A percentile compares a stretch with the other conserved stretches of the same genome.
These are phyloP conservation scores for Phataginus tetradactyla DNA, from an alignment of 2,797 vertebrate genomes.

Conservation along the genomic window DNA sequence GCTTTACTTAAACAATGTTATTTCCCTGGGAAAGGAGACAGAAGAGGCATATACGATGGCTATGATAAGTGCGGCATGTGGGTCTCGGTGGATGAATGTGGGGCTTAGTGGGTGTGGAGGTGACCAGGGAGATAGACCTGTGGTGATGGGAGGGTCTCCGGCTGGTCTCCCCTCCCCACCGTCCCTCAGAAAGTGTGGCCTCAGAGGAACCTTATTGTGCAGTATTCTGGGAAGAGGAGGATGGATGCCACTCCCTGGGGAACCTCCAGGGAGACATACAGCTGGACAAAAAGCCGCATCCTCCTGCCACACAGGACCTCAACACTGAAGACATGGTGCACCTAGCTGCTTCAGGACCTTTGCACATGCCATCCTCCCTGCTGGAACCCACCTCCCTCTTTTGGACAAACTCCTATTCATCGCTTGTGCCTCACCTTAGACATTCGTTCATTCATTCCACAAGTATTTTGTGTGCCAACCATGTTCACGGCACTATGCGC, in stretches of 20 bases:
- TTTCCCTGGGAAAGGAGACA: constrained; percentile 61
- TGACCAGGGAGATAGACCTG: not conserved
- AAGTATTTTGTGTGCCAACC: not conserved
- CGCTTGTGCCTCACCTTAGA: not conserved
- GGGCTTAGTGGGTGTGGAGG: not conserved
- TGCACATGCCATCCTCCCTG: not conserved
- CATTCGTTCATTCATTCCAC: not conserved
- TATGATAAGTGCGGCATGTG: constrained; percentile 61
- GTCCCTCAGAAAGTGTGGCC: not conserved
- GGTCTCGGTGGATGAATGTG: constrained; percentile 65
- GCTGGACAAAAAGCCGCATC: not conserved
- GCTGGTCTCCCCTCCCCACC: too few relatives aligned
- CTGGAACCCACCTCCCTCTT: not conserved
- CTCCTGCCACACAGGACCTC: not conserved
- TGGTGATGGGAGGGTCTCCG: not conserved
- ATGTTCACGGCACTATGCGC: not conserved
- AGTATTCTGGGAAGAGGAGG: not conserved
- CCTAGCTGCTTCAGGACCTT: not conserved
- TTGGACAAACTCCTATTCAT: not conserved
- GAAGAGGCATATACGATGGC: constrained; percentile 49
- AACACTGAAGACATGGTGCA: accelerated
- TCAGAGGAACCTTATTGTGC: not conserved
- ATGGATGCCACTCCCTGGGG: not conserved
- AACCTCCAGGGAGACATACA: not conserved
- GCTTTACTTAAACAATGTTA: constrained; percentile 78